Evolutionary conservation across 2,797 vertebrate species (phyloP).

Genomic region (Tarsius wallacei): DNA sequence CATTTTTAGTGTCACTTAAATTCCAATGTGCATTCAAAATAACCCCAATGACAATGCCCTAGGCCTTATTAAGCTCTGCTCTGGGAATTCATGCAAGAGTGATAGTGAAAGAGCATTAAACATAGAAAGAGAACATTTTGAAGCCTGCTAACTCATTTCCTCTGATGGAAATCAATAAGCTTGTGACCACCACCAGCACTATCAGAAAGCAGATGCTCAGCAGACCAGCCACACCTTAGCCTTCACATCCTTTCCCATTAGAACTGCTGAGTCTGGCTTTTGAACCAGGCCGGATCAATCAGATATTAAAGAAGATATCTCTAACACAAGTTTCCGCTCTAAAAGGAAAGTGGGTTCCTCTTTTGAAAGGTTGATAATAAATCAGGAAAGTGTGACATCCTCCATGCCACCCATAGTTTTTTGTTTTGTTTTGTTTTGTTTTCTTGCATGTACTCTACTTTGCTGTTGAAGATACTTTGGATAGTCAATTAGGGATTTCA

Average conservation of each 20-base stretch:
- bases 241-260: constrained; percentile 66
- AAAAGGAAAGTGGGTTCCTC: constrained; percentile 67
- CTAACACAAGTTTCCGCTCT: constrained; percentile 66
- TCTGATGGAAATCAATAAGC: constrained; percentile 80
- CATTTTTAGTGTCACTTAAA: constrained; percentile 59
- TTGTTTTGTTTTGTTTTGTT: neutral
- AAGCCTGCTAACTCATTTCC: constrained; percentile 78
- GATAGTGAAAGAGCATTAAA: constrained; percentile 63
- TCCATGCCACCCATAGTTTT: neutral
- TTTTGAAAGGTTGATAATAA: constrained; percentile 74
- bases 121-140: constrained; percentile 49
- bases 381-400: constrained; percentile 31
- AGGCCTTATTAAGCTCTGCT: constrained; percentile 54
- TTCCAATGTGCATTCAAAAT: constrained; percentile 62
- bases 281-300: constrained; percentile 73
- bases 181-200: constrained; percentile 65
- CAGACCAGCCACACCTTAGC: constrained; percentile 59
- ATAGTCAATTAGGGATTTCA: constrained; percentile 14
- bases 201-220: constrained; percentile 78
- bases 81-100: constrained; percentile 54
- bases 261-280: constrained; percentile 73
- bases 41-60: constrained; percentile 32
- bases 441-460: neutral
- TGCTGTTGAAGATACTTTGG: neutral
- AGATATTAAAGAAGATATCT: constrained; percentile 69